Evolutionary conservation across 2,113 vertebrate species (phyloP).

Genomic region (Ciconia boyciana): DNA sequence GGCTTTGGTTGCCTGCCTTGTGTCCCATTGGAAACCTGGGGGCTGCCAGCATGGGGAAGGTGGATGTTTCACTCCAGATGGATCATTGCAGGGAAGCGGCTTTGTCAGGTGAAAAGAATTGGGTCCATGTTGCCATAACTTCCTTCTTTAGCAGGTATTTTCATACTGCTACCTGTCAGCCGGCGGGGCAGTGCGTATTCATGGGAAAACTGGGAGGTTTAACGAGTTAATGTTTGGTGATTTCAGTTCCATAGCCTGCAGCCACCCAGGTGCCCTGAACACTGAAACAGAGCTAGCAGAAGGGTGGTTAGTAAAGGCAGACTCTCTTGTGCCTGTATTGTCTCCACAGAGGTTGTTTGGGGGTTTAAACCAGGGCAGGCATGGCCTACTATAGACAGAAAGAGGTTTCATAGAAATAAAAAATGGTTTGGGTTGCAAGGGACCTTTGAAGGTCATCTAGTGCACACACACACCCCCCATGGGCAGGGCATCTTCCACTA

Average conservation of each 20-base stretch:
- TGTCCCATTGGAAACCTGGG: neutral
- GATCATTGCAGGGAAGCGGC: neutral
- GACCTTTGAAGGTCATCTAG: neutral
- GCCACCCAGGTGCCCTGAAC: neutral
- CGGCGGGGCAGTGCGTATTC: accelerated
- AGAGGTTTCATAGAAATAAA: neutral
- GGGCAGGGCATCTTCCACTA: neutral
- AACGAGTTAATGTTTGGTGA: accelerated
- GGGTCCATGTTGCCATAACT: neutral
- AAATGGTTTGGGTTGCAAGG: neutral
- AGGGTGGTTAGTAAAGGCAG: neutral
- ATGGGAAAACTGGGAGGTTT: neutral
- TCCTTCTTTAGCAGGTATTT: neutral
- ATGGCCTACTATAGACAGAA: neutral
- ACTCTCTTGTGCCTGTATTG: neutral
- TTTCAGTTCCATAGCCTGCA: neutral
- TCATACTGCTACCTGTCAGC: neutral
- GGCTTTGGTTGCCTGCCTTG: neutral
- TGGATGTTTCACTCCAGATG: neutral
- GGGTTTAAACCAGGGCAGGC: neutral
- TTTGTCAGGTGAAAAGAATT: neutral
- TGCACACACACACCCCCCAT: no score
- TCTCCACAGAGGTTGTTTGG: neutral
- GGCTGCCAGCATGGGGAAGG: neutral
- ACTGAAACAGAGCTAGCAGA: neutral